Base-by-base conservation (phyloP, 2,797 vertebrate genomes). In the Paguma larvata region DNA sequence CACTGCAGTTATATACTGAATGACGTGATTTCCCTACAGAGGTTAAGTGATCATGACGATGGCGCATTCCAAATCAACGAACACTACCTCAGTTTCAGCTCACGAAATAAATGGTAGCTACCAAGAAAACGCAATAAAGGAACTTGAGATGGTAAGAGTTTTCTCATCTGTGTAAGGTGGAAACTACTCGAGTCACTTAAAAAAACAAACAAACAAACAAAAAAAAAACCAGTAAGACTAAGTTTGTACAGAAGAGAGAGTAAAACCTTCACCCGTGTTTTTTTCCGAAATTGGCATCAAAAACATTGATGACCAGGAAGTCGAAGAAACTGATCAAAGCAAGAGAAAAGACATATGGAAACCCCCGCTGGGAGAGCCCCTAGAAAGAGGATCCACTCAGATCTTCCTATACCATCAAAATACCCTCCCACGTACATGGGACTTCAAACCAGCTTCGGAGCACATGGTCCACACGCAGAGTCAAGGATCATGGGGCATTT, bases 241-340 rank as follows among this genome's bases (percentile, higher is more conserved):
- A 65, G 7, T 34, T 14, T 82, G 72, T 85, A 44, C 32, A 67
- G 34, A 80, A 83, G 41, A 1, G 4, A 84, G 27, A 91, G 4
- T 46, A 79, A 93, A 86, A 70, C 1, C 4, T 32, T 84, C 19
- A 94, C 12, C 4, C 21, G 19, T 56, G 53, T 18, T n/a, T 72
- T 15, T 23, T 27, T 25, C 34, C 7, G n/a, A 94, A 93, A 51
- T 7, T 77, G n/a, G 44, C 14, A 94, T 16, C 41, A 65, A 89
- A 79, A 65, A 91, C 79, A 30, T 70, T 27, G 10, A 15, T 2
- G 65, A 59, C 25, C 16, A 65, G 18, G 21, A 56, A 87, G 70
- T 83, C 27, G 87, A 84, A 48, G 63, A 97, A 85, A 56, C 4
- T 38, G 59, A 94, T 62, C 77, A 91, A 62, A 92, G 48, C 44